Evolutionary conservation across 2,888 invertebrate species (phyloP).

Genomic region (Drosophila hamatofila): DNA sequence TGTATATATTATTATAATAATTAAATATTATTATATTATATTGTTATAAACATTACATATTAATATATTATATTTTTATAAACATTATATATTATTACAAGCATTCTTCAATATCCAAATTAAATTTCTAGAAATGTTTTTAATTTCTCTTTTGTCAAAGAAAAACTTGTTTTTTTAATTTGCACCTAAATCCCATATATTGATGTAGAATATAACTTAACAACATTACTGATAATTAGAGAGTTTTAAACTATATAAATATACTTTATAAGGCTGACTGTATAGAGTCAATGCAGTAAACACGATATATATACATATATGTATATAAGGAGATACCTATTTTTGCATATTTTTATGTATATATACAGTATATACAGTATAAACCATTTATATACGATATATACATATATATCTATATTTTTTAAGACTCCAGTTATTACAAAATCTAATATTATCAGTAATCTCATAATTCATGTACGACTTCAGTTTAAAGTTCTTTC

Average conservation of each 20-base stretch:
- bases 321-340: too few relatives aligned
- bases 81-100: neutral
- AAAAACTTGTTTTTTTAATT: slow-evolving; percentile 6
- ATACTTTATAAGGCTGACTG: neutral
- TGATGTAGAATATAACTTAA: neutral
- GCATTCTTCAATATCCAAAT: neutral
- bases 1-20: too few relatives aligned
- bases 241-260: neutral
- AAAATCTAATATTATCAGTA: neutral
- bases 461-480: neutral
- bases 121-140: neutral
- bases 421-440: neutral
- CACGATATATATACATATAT: neutral
- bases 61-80: too few relatives aligned
- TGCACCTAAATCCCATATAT: neutral
- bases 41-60: too few relatives aligned
- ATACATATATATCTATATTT: neutral
- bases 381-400: too few relatives aligned
- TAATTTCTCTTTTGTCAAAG: neutral
- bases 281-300: neutral
- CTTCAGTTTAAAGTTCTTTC: neutral
- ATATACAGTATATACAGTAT: too few relatives aligned
- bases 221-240: neutral
- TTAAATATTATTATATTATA: too few relatives aligned
- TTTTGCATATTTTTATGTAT: too few relatives aligned